Conservation (phyloP, 2,888 invertebrate species). For the Idaea biselata region DNA sequence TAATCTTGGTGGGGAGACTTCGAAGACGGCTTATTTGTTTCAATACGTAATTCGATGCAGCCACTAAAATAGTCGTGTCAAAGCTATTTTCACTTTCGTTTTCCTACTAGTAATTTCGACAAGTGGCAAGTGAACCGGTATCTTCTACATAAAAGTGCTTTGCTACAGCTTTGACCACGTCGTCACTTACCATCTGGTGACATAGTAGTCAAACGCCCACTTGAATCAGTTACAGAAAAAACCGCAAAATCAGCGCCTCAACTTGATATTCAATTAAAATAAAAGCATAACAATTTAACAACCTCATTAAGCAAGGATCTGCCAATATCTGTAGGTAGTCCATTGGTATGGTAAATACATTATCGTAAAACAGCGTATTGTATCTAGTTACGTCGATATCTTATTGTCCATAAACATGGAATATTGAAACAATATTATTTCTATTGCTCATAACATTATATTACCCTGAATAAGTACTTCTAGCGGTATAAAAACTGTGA, state of each 20-base stretch:
- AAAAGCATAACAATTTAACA: slow-evolving; percentile 3
- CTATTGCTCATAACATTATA: slow-evolving; percentile 46
- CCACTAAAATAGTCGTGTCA: too few relatives aligned
- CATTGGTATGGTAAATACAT: slow-evolving; percentile 7
- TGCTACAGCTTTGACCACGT: too few relatives aligned
- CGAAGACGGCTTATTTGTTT: too few relatives aligned
- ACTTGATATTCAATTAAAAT: slow-evolving; percentile 1
- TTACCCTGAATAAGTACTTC: slow-evolving; percentile 44
- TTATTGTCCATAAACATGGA: slow-evolving; percentile 41
- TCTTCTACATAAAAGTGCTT: too few relatives aligned
- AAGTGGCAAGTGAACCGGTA: too few relatives aligned
- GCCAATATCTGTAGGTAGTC: slow-evolving; percentile 2
- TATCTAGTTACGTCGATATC: slow-evolving; percentile 29
- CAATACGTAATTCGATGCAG: too few relatives aligned
- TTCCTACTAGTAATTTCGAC: too few relatives aligned
- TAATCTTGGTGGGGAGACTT: too few relatives aligned
- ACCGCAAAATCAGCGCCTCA: not conserved
- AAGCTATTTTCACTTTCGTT: too few relatives aligned
- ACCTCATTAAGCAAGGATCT: not conserved
- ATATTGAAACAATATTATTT: slow-evolving; percentile 49
- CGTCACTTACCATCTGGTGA: too few relatives aligned
- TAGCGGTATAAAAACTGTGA: slow-evolving; percentile 52
- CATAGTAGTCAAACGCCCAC: too few relatives aligned
- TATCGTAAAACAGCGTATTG: slow-evolving; percentile 19
- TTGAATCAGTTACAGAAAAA: too few relatives aligned